Evolutionary conservation across 1,140 invertebrate genomes (phyloP).

Genomic region (Galleria mellonella): DNA sequence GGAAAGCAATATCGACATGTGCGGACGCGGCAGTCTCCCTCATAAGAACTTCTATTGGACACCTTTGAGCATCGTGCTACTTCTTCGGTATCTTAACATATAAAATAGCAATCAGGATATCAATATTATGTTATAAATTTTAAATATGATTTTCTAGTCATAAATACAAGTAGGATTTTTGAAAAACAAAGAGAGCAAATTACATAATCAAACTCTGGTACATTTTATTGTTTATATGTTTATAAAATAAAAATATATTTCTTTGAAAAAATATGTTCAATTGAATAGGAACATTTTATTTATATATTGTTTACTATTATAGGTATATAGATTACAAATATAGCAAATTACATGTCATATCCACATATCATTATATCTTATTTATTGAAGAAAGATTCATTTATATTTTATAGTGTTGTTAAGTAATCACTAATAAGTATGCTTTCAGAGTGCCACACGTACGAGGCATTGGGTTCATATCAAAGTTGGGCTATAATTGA

Average conservation of each 20-base stretch:
- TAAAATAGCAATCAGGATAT: no score
- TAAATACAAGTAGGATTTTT: no score
- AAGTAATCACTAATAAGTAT: constrained; percentile 16
- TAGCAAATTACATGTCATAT: constrained; percentile 29
- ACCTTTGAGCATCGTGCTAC: constrained; percentile 14
- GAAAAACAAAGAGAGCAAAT: no score
- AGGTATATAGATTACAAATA: constrained; percentile 3
- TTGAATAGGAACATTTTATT: no score
- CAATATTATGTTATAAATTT: no score
- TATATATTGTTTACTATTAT: no score
- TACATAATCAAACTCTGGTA: no score
- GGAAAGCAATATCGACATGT: constrained; percentile 74
- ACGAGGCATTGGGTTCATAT: constrained; percentile 32
- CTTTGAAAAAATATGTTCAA: no score
- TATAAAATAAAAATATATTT: no score
- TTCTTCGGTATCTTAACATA: not conserved
- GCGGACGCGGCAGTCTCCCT: constrained; percentile 53
- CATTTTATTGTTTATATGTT: constrained; percentile 6
- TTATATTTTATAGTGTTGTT: not conserved
- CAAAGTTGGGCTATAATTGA: constrained; percentile 4
- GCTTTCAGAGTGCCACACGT: constrained; percentile 41
- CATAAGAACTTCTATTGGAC: constrained; percentile 28
- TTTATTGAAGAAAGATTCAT: constrained; percentile 7
- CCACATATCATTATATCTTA: constrained; percentile 34
- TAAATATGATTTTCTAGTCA: constrained; percentile 1